Base-by-base conservation (phyloP, 2,797 vertebrate genomes). In the Ctenopoma multispine region DNA sequence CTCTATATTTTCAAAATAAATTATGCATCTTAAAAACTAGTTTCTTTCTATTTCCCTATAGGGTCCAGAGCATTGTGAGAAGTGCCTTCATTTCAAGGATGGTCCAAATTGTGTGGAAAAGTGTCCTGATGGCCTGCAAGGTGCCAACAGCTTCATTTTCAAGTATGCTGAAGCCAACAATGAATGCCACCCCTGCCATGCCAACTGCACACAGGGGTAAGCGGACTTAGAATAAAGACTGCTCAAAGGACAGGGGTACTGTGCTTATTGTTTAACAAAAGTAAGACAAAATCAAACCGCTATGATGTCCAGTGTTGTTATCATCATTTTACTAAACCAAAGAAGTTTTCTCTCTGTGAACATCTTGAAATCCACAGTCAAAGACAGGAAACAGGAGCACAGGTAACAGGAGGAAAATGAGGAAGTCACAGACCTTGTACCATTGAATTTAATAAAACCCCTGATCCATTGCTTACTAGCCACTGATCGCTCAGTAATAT, bases 91-190 rank as follows among this genome's bases (percentile, higher is more conserved):
- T 89, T 97, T 97, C 90, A 99, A 99, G 81, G 97, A 99, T 23
- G 97, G 97, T 21, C 97, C 97, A 0, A 98, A 99, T 7, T 99
- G 97, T 83, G 97, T 99, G 81, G 97, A 98, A 71, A 98, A 97
- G 79, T 99, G 97, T 74, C 97, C 97, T 0, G 97, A 99, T 56
- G 98, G 98, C 38, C 88, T 99, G 48, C 97, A 98, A 81, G 97
- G 97, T 1, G 95, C 97, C 71, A 96, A 95, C 89, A 97, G 97
- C 84, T 98, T 99, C 86, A 98, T 99, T 84, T 99, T 99, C 90
- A 99, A 99, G 84, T 99, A 97, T 0, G 96, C 97, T 0, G 96
- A 99, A 77, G 94, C 94, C 80, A 96, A 98, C 84, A 96, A 94
- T 4, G 97, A 98, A 85, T 99, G 97, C 63, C 97, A 96, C 41